Evolutionary conservation across 2,113 vertebrate genomes (phyloP).

Genomic region (Diadophis punctatus): DNA sequence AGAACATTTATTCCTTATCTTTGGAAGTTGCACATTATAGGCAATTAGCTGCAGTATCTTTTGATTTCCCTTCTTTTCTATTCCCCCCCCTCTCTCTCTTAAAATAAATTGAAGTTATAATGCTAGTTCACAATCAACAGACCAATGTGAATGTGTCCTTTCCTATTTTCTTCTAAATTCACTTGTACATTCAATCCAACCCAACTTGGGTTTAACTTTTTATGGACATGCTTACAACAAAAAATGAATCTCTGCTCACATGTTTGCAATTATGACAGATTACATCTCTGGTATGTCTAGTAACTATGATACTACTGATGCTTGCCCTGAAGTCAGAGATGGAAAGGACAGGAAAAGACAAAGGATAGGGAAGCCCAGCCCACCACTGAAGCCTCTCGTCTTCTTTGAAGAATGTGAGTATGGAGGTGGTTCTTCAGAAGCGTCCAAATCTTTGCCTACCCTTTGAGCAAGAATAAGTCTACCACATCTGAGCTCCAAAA

Average conservation of each 20-base stretch:
- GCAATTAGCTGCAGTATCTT: not conserved
- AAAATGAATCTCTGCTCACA: not conserved
- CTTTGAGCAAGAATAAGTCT: not conserved
- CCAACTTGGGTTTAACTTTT: not conserved
- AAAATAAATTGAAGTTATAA: not conserved
- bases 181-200: not conserved
- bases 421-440: not conserved
- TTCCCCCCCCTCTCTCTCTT: not conserved
- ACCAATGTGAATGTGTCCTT: not conserved
- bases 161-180: not conserved
- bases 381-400: not conserved
- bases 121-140: not conserved
- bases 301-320: not conserved
- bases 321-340: not conserved
- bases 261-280: not conserved
- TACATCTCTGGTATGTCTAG: too few species aligned
- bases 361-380: not conserved
- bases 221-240: not conserved
- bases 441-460: not conserved
- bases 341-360: not conserved
- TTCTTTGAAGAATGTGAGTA: not conserved
- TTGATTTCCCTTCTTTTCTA: not conserved
- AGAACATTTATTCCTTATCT: not conserved
- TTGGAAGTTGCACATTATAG: not conserved
- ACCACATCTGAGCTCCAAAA: not conserved